Evolutionary conservation across 2,113 vertebrate genomes (phyloP).

Genomic region (Cyprichromis sp.): DNA sequence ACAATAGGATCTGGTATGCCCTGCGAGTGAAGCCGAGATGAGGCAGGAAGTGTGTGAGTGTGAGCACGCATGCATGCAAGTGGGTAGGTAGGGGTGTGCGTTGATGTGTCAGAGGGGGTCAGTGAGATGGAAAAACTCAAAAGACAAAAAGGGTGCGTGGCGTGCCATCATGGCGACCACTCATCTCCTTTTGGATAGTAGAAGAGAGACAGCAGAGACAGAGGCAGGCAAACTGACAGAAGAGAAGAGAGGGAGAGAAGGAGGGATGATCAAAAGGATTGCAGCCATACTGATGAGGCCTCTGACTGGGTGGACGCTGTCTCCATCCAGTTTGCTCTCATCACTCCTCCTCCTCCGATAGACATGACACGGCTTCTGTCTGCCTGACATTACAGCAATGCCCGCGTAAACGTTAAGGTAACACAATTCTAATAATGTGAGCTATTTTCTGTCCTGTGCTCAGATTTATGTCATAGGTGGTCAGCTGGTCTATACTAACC

Average conservation of each 20-base stretch:
- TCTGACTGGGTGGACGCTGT: constrained; percentile 44
- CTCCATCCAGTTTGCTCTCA: constrained; percentile 64
- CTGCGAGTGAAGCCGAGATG: not conserved
- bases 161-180: constrained; percentile 21
- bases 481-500: not conserved
- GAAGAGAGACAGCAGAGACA: constrained; percentile 13
- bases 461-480: not conserved
- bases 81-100: not conserved
- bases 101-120: not conserved
- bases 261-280: constrained; percentile 60
- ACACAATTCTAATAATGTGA: not conserved
- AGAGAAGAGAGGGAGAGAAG: not conserved
- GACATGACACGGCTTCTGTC: constrained; percentile 1
- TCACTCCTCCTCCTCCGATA: constrained; percentile 34
- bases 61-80: not conserved
- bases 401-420: not conserved
- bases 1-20: not conserved
- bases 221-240: constrained; percentile 15
- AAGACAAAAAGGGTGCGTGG: constrained; percentile 46
- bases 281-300: constrained; percentile 47
- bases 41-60: not conserved
- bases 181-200: constrained; percentile 10
- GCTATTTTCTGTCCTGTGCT: not conserved
- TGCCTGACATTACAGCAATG: not conserved
- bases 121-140: constrained; percentile 32